Conservation (phyloP, 2,797 vertebrate genomes). For the Spinus olivaceus region DNA sequence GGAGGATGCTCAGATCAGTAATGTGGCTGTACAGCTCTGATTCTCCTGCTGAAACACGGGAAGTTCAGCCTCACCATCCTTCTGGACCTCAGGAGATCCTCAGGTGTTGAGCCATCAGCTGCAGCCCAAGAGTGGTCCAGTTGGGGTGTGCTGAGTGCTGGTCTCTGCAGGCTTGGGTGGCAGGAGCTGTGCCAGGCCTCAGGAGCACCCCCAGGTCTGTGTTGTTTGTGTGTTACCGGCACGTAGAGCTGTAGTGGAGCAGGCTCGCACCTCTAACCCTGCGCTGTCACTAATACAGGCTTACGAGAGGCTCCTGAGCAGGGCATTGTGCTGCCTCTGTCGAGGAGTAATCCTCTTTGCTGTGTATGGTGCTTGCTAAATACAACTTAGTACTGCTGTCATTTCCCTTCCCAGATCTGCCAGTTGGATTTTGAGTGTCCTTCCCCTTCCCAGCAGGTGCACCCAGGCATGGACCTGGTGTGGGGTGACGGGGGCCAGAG, state of each 20-base stretch:
- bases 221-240: background rate
- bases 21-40: background rate
- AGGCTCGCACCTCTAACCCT: background rate
- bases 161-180: background rate
- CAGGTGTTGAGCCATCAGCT: background rate
- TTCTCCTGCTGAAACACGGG: background rate
- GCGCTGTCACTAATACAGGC: background rate
- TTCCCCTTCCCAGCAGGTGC: background rate
- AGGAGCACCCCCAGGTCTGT: background rate
- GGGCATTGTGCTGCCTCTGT: constrained; percentile 6
- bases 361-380: background rate
- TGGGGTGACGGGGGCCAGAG: background rate
- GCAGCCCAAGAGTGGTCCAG: background rate
- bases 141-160: background rate
- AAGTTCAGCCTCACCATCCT: background rate
- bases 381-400: background rate
- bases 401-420: background rate
- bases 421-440: background rate
- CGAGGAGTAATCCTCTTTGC: constrained; percentile 49
- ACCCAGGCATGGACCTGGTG: background rate
- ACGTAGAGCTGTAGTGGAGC: background rate
- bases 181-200: background rate
- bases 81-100: background rate
- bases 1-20: background rate
- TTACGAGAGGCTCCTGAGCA: constrained; percentile 4